Percentiles rank a stretch among this genome's conserved stretches.
phyloP scores from a whole-genome alignment of 2,797 vertebrate species.

The Gymnodraco acuticeps region DNA sequence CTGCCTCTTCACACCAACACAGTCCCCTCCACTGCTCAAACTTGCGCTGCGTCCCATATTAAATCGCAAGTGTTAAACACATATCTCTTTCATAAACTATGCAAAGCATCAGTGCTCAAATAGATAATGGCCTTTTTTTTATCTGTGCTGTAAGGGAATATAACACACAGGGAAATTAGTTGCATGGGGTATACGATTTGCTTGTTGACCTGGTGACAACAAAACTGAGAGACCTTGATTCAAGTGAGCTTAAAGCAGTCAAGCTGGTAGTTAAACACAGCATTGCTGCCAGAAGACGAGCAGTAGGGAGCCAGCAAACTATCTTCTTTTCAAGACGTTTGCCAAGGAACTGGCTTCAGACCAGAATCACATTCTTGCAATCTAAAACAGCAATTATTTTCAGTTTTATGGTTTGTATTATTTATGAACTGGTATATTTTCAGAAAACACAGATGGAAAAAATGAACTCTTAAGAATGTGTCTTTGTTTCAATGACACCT shows the following conservation, averaged over 20 bases:
- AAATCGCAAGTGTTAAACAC: slow-evolving; percentile 52
- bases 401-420: slow-evolving; percentile 45
- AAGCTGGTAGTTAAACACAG: slow-evolving; percentile 69
- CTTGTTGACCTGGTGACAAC: slow-evolving; percentile 63
- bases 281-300: slow-evolving; percentile 57
- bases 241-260: slow-evolving; percentile 65
- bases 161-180: slow-evolving; percentile 22
- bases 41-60: slow-evolving; percentile 50
- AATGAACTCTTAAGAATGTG: slow-evolving; percentile 59
- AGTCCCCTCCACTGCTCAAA: slow-evolving; percentile 54
- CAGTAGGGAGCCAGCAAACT: slow-evolving; percentile 64
- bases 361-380: slow-evolving; percentile 49
- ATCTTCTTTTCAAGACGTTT: slow-evolving; percentile 57
- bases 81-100: slow-evolving; percentile 40
- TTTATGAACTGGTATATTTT: slow-evolving; percentile 48
- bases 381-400: slow-evolving; percentile 68
- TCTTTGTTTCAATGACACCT: slow-evolving; percentile 65
- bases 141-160: slow-evolving; percentile 7
- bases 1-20: slow-evolving; percentile 64
- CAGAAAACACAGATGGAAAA: slow-evolving; percentile 73
- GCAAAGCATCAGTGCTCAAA: slow-evolving; percentile 17
- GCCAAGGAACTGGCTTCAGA: slow-evolving; percentile 68
- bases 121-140: slow-evolving; percentile 1
- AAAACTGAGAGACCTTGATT: slow-evolving; percentile 63
- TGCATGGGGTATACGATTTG: slow-evolving; percentile 42